phyloP scores from a whole-genome alignment of 2,113 vertebrate genomes.

The Phrynosoma platyrhinos region DNA sequence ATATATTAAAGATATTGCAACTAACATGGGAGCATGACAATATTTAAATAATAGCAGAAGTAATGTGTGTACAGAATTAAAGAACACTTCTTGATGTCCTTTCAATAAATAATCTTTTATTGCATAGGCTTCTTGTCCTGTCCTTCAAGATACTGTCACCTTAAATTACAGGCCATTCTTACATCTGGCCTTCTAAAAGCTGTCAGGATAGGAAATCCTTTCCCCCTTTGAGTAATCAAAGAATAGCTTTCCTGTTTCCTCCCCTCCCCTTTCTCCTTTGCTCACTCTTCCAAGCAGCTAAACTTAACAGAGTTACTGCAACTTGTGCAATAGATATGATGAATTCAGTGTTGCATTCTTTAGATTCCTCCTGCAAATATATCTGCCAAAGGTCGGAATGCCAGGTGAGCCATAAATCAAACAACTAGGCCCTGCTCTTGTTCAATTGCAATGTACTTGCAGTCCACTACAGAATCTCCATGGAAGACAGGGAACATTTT shows the following conservation, averaged over 20 bases:
- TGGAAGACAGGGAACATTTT: not conserved
- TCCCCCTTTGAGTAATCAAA: constrained; percentile 10
- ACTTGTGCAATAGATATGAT: not conserved
- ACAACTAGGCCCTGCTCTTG: not conserved
- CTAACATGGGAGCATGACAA: not conserved
- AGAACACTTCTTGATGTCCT: not conserved
- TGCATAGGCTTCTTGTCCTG: too few species aligned
- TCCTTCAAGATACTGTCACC: not conserved
- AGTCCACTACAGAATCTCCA: not conserved
- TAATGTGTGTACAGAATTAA: not conserved
- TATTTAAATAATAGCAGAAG: not conserved
- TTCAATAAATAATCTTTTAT: not conserved
- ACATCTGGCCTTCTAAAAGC: constrained; percentile 2
- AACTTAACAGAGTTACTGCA: not conserved
- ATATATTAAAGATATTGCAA: not conserved
- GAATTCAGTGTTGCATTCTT: not conserved
- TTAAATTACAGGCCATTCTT: not conserved
- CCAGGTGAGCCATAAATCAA: constrained; percentile 14
- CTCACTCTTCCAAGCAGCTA: not conserved
- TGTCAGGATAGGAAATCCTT: constrained; percentile 27
- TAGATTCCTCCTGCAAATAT: constrained; percentile 8
- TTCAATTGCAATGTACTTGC: not conserved
- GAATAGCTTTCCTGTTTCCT: not conserved
- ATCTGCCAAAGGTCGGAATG: constrained; percentile 16
- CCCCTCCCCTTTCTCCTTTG: not conserved